Conservation (phyloP, 2,113 vertebrate genomes). For the Syngnathus floridae region DNA sequence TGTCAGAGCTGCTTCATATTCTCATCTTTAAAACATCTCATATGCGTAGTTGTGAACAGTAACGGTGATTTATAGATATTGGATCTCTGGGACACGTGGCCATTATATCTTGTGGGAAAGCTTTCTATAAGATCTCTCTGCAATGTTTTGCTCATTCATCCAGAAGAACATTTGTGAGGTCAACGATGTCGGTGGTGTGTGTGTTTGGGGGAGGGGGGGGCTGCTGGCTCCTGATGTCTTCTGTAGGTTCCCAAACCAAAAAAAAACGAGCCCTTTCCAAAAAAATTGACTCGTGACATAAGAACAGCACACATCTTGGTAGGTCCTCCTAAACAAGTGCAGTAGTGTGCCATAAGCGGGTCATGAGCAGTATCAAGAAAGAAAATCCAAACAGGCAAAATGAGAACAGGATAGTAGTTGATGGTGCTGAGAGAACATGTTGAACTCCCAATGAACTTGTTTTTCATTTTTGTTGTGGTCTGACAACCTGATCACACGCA, state of each 20-base stretch:
- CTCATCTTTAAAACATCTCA: constrained; percentile 8
- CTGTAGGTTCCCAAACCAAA: not conserved
- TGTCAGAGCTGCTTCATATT: constrained; percentile 15
- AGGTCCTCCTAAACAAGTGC: constrained; percentile 15
- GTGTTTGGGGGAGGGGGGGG: no score
- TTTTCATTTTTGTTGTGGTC: constrained; percentile 36
- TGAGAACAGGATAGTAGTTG: constrained; percentile 6
- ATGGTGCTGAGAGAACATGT: constrained; percentile 6
- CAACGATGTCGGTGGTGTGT: not conserved
- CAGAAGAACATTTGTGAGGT: not conserved
- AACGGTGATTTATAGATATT: not conserved
- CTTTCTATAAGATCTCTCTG: not conserved
- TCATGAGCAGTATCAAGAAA: not conserved
- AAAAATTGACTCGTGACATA: not conserved
- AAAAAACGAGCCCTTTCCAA: not conserved
- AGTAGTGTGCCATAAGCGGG: not conserved
- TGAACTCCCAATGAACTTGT: constrained; percentile 56
- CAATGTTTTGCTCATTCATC: not conserved
- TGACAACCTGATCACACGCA: constrained; percentile 16
- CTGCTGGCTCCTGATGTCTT: not conserved
- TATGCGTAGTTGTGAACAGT: constrained; percentile 9
- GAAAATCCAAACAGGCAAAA: constrained; percentile 3
- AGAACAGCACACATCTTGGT: constrained; percentile 19
- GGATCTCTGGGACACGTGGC: constrained; percentile 1
- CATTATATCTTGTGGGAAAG: not conserved